Evolutionary conservation across 2,113 vertebrate species (phyloP).

Genomic region (Nestor notabilis): DNA sequence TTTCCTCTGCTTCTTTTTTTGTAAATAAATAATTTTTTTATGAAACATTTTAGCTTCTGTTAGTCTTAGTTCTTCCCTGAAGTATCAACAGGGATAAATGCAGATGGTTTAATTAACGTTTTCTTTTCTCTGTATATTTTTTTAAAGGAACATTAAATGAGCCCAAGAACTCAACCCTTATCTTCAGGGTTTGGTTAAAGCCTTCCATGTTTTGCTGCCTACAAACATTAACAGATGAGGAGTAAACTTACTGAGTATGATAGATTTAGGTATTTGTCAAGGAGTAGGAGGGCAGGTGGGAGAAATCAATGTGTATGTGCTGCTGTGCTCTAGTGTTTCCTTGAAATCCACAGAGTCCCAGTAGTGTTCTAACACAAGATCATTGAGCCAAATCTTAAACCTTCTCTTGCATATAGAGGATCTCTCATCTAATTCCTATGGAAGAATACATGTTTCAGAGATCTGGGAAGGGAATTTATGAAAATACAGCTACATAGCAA

Average conservation of each 20-base stretch:
- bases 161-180: background rate
- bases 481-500: background rate
- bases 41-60: background rate
- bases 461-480: background rate
- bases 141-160: background rate
- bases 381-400: background rate
- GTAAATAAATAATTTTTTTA: background rate
- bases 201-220: background rate
- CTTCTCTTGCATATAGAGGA: background rate
- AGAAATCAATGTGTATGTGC: background rate
- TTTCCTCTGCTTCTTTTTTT: background rate
- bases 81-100: background rate
- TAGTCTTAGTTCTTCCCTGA: background rate
- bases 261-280: background rate
- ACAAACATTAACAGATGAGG: slow-evolving; percentile 26
- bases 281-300: background rate
- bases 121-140: background rate
- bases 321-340: background rate
- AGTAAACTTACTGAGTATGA: background rate
- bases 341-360: background rate
- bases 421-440: background rate
- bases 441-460: background rate
- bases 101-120: background rate
- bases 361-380: background rate
- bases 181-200: background rate